Percentiles rank a stretch among this genome's conserved stretches.
Conservation (phyloP, 2,113 vertebrate genomes). For the Vimba vimba region DNA sequence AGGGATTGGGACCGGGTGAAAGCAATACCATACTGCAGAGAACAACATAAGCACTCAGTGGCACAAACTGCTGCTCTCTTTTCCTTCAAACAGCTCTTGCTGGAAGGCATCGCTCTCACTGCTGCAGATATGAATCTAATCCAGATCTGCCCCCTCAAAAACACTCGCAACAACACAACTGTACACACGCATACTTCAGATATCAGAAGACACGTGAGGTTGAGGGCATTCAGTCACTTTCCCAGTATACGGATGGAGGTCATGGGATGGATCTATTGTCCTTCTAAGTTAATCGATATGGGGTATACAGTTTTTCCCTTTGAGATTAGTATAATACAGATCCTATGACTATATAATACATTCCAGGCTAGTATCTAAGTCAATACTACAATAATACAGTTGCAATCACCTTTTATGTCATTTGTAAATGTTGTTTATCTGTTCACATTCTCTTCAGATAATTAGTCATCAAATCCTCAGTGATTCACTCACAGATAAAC, state of each 20-base stretch:
- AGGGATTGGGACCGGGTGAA: not conserved
- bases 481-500: not conserved
- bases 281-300: not conserved
- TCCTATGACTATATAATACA: not conserved
- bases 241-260: not conserved
- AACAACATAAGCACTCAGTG: constrained; percentile 25
- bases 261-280: not conserved
- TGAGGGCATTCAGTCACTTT: constrained; percentile 3
- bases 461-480: not conserved
- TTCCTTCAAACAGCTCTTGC: constrained; percentile 29
- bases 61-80: not conserved
- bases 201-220: not conserved
- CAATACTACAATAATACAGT: not conserved
- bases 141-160: constrained; percentile 26
- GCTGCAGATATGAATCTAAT: constrained; percentile 40
- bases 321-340: not conserved
- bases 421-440: not conserved
- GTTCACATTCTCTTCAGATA: not conserved
- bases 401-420: not conserved
- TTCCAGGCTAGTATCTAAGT: not conserved
- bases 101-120: constrained; percentile 41
- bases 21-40: not conserved
- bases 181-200: not conserved
- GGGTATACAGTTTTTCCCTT: not conserved
- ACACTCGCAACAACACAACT: constrained; percentile 4